phyloP scores from a whole-genome alignment of 1,140 invertebrate genomes.

The Aphis craccivora region DNA sequence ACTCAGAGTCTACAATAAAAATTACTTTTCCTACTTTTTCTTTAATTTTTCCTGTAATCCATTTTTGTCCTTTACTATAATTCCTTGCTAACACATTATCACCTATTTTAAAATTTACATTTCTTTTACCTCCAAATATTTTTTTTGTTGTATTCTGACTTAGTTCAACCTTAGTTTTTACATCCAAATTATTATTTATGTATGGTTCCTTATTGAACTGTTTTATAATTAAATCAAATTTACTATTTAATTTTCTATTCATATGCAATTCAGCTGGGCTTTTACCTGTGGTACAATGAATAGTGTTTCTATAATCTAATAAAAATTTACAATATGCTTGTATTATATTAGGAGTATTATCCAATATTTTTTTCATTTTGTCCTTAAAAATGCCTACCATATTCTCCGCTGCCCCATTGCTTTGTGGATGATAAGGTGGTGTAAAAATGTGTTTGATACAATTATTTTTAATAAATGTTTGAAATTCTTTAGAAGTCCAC shows the following conservation, averaged over 20 bases:
- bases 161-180: conserved; percentile 17
- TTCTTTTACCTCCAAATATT: not conserved
- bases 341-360: not conserved
- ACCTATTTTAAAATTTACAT: too few relatives aligned
- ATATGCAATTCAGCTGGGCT: conserved; percentile 59
- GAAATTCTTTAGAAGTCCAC: conserved; percentile 62
- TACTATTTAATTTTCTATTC: conserved; percentile 57
- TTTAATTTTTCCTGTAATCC: too few relatives aligned
- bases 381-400: conserved; percentile 37
- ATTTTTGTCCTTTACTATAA: too few relatives aligned
- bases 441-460: conserved; percentile 61
- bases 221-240: conserved; percentile 49
- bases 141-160: not conserved
- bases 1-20: too few relatives aligned
- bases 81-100: too few relatives aligned
- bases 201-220: not conserved
- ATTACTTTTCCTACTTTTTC: too few relatives aligned
- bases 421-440: conserved; percentile 59
- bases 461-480: conserved; percentile 61
- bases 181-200: not conserved
- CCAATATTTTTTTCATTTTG: conserved; percentile 34
- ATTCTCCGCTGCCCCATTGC: conserved; percentile 63
- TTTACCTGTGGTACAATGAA: conserved; percentile 55
- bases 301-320: conserved; percentile 50
- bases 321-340: conserved; percentile 47